Evolutionary conservation across 2,113 vertebrate species (phyloP).

Genomic region (Podilymbus podiceps): DNA sequence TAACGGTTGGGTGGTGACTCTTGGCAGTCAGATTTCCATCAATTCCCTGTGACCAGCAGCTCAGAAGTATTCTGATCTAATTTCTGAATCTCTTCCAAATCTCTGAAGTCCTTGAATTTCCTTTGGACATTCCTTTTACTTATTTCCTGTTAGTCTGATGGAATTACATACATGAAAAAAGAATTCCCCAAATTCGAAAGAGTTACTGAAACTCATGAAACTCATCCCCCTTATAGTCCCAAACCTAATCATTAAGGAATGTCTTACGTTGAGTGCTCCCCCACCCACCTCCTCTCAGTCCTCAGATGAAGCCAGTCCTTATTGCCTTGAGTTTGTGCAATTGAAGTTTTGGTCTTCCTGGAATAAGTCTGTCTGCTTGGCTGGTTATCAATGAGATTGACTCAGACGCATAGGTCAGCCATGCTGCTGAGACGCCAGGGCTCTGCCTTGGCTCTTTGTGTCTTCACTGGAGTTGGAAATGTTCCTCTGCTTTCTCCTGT

Average conservation of each 20-base stretch:
- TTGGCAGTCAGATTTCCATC: background rate
- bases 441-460: background rate
- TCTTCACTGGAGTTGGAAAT: background rate
- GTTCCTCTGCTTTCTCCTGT: background rate
- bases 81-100: conserved; percentile 28
- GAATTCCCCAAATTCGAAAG: background rate
- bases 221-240: background rate
- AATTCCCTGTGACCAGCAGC: background rate
- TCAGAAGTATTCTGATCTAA: conserved; percentile 1
- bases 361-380: conserved; percentile 27
- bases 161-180: background rate
- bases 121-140: background rate
- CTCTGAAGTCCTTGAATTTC: background rate
- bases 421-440: background rate
- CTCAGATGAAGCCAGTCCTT: background rate
- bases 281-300: conserved; percentile 27
- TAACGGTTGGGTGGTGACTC: background rate
- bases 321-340: conserved; percentile 18
- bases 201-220: conserved; percentile 38
- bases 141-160: conserved; percentile 14
- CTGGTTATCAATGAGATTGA: background rate
- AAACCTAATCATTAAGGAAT: conserved; percentile 56
- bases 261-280: background rate
- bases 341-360: background rate
- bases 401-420: background rate